A percentile compares a stretch with the other conserved stretches of the same genome.
These are phyloP conservation scores for Hypsibius dujardini DNA, from an alignment of 1,140 invertebrate genomes.

Conservation along the genomic window DNA sequence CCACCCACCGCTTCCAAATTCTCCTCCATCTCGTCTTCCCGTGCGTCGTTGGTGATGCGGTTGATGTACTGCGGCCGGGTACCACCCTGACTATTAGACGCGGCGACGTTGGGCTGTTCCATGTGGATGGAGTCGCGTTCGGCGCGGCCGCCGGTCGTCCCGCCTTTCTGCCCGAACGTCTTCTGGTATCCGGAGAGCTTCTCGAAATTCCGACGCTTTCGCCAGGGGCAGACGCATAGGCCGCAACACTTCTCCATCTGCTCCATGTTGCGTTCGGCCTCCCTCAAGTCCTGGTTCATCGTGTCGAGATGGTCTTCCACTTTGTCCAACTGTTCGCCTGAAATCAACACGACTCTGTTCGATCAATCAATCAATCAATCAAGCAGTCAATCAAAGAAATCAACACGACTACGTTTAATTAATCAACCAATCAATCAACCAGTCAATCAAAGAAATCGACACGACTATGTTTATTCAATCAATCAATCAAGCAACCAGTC, in stretches of 20 bases:
- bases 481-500: neutral
- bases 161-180: neutral
- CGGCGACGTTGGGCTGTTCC: constrained; percentile 20
- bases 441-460: too few relatives aligned
- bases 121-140: constrained; percentile 20
- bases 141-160: neutral
- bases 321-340: constrained; percentile 10
- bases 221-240: constrained; percentile 10
- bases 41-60: constrained; percentile 44
- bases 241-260: constrained; percentile 16
- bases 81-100: neutral
- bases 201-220: constrained; percentile 19
- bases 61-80: neutral
- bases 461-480: neutral
- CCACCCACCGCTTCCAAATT: constrained; percentile 37
- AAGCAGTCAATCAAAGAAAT: too few relatives aligned
- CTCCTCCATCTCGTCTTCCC: constrained; percentile 44
- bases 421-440: too few relatives aligned
- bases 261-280: constrained; percentile 10
- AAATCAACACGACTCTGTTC: neutral
- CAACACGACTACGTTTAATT: too few relatives aligned
- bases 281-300: constrained; percentile 10
- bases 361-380: too few relatives aligned
- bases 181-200: neutral
- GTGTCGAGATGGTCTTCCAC: neutral